These are phyloP conservation scores for Hymenopus coronatus DNA, from an alignment of 2,888 invertebrate species.

Conservation along the genomic window DNA sequence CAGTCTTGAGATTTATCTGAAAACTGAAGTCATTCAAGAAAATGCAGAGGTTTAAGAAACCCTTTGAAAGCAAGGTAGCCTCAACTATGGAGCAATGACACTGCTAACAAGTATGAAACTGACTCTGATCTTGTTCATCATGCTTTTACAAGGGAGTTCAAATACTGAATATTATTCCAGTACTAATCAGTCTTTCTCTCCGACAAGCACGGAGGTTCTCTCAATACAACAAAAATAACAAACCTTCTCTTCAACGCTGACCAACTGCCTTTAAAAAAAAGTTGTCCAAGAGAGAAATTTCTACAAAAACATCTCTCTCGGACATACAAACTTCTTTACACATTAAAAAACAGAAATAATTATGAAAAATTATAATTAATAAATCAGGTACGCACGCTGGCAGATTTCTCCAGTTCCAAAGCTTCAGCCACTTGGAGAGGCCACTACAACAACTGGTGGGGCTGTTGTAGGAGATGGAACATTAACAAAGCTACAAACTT, in stretches of 20 bases:
- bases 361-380: constrained; percentile 13
- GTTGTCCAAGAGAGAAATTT: not conserved
- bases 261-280: not conserved
- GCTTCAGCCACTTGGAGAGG: constrained; percentile 35
- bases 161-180: constrained; percentile 9
- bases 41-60: not conserved
- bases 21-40: not conserved
- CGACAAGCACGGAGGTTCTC: constrained; percentile 8
- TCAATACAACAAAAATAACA: constrained; percentile 12
- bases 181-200: constrained; percentile 20
- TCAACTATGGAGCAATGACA: not conserved
- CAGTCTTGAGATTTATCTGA: not conserved
- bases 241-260: not conserved
- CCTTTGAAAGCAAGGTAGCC: not conserved
- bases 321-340: constrained; percentile 6
- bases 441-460: constrained; percentile 25
- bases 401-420: not conserved
- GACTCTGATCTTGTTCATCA: not conserved
- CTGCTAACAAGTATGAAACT: not conserved
- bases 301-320: constrained; percentile 5
- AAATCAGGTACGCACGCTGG: constrained; percentile 28
- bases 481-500: not conserved
- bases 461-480: constrained; percentile 7
- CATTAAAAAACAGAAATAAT: constrained; percentile 18
- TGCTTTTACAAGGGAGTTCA: constrained; percentile 11